phyloP scores from a whole-genome alignment of 64 coral and sea anemone species.

The Cladopsammia gracilis region DNA sequence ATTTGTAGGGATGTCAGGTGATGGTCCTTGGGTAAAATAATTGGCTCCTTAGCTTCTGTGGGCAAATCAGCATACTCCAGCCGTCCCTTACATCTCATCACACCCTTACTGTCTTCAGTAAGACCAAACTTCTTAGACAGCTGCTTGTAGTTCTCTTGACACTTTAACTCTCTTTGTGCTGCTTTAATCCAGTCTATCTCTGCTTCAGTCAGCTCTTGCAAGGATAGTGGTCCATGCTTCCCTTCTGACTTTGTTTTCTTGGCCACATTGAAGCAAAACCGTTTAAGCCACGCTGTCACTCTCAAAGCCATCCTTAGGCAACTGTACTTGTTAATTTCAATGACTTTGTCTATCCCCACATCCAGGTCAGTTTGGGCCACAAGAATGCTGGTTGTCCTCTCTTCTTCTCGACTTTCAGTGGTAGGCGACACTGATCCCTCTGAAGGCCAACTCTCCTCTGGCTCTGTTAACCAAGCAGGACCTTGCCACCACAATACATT shows the following conservation, averaged over 20 bases:
- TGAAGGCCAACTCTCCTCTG: no score
- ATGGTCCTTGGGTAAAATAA: constrained; percentile 66
- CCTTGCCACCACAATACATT: no score
- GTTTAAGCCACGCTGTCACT: background rate
- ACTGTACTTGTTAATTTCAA: background rate
- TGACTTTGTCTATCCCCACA: background rate
- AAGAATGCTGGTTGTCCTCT: background rate
- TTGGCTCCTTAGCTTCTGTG: constrained; percentile 30
- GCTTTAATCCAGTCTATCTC: constrained; percentile 13
- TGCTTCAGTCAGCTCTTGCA: background rate
- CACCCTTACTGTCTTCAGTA: constrained; percentile 36
- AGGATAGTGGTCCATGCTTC: background rate
- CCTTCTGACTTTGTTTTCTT: background rate
- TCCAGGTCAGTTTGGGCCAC: background rate
- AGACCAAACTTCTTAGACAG: constrained; percentile 49
- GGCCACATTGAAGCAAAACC: background rate
- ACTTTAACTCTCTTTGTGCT: constrained; percentile 1
- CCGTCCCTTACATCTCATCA: constrained; percentile 41
- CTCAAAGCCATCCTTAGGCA: background rate
- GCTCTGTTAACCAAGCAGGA: no score
- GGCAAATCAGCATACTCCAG: constrained; percentile 46
- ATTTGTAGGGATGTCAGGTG: constrained; percentile 48
- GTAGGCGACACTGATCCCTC: background rate
- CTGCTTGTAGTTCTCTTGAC: constrained; percentile 15
- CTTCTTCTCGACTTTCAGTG: background rate